Conservation (phyloP, 1,140 invertebrate species). For the Ptiloglossa arizonensis region DNA sequence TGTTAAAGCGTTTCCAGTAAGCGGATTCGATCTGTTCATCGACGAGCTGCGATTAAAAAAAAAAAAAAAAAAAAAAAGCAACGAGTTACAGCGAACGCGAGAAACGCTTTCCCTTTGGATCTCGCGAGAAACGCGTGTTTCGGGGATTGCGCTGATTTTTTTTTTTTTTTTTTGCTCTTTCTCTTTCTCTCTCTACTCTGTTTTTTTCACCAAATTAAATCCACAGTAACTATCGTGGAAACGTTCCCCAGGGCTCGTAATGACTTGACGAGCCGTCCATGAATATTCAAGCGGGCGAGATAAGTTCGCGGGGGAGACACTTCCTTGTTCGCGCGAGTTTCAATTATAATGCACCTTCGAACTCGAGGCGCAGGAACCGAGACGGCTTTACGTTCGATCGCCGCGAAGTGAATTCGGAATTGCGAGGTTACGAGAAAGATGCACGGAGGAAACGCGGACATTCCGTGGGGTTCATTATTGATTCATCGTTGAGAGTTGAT, state of each 20-base stretch:
- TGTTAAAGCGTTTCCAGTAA: neutral
- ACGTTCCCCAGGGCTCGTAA: constrained; percentile 12
- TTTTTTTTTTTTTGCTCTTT: too few relatives aligned
- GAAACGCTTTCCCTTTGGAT: too few relatives aligned
- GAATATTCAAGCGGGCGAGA: constrained; percentile 46
- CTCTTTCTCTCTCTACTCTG: too few relatives aligned
- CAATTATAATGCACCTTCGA: constrained; percentile 50
- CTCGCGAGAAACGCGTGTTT: neutral
- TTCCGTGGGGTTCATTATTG: constrained; percentile 13
- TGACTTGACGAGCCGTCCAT: constrained; percentile 29
- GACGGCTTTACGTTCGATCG: constrained; percentile 6
- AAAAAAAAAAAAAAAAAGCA: too few relatives aligned
- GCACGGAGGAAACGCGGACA: constrained; percentile 10
- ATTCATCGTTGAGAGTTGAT: constrained; percentile 30
- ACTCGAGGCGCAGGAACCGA: neutral
- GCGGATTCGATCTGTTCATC: neutral
- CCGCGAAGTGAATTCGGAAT: constrained; percentile 4
- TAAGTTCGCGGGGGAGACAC: constrained; percentile 26
- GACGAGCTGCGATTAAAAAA: too few relatives aligned
- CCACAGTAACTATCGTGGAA: constrained; percentile 2
- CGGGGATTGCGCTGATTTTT: neutral
- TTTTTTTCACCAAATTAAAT: constrained; percentile 8
- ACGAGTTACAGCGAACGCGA: too few relatives aligned
- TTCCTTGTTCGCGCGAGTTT: constrained; percentile 43
- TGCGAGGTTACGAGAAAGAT: constrained; percentile 29